phyloP scores from a whole-genome alignment of 2,797 vertebrate species.

The Lepidocolaptes lacrymiger region DNA sequence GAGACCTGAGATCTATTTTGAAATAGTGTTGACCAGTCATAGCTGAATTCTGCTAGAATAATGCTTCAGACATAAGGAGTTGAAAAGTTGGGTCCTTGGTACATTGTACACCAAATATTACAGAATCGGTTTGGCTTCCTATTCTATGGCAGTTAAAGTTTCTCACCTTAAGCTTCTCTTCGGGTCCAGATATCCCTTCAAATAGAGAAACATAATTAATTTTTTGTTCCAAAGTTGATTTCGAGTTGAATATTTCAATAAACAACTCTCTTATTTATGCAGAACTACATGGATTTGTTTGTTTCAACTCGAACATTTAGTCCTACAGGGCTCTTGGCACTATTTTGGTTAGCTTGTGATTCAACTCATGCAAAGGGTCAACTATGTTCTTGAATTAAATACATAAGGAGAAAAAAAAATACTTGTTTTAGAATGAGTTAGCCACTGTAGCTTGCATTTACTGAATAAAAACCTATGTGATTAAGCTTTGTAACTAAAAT shows the following conservation, averaged over 20 bases:
- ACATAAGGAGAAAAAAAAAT: neutral
- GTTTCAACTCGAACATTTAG: neutral
- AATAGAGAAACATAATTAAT: neutral
- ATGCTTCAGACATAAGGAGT: neutral
- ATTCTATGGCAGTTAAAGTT: neutral
- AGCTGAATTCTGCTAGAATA: neutral
- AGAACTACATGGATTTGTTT: neutral
- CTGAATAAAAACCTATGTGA: constrained; percentile 9
- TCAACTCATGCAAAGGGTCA: constrained; percentile 5
- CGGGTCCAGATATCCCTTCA: neutral
- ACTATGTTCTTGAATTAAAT: constrained; percentile 9
- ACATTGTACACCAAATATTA: neutral
- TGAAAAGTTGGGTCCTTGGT: neutral
- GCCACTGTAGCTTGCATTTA: neutral
- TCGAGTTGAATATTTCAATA: neutral
- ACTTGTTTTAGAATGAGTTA: neutral
- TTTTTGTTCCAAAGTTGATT: neutral
- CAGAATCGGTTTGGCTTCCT: neutral
- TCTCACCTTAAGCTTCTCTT: neutral
- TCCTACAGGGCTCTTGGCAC: constrained; percentile 5
- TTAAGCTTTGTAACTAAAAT: constrained; percentile 31
- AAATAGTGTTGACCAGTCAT: neutral
- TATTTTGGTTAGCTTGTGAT: constrained; percentile 37
- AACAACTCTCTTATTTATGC: neutral
- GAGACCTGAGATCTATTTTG: neutral